Conservation (phyloP, 2,888 invertebrate genomes). For the Cepaea hortensis region DNA sequence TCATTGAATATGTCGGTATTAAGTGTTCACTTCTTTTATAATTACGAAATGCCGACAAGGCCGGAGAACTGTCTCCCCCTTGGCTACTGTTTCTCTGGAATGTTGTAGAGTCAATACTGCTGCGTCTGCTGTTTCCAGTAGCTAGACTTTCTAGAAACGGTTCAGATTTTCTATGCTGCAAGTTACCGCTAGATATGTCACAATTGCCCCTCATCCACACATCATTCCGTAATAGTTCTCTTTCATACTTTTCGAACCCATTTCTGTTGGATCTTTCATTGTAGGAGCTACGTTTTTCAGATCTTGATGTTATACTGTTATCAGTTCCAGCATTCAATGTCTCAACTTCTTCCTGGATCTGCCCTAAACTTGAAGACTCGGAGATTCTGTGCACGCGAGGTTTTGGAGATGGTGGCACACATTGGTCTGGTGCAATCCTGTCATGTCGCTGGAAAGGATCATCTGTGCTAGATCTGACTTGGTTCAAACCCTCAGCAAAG, state of each 20-base stretch:
- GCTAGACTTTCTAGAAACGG: not conserved
- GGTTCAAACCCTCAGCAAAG: no score
- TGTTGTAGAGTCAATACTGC: not conserved
- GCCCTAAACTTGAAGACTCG: constrained; percentile 58
- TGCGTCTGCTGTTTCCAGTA: not conserved
- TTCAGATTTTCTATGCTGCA: not conserved
- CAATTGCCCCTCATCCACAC: no score
- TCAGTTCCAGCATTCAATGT: not conserved
- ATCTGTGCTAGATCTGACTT: no score
- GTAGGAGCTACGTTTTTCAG: not conserved
- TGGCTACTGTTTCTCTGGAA: not conserved
- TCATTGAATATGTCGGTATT: no score
- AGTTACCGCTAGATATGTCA: not conserved
- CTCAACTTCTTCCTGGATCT: constrained; percentile 61
- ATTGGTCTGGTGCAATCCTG: no score
- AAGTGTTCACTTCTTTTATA: no score
- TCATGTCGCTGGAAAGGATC: no score
- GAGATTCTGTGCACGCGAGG: constrained; percentile 21
- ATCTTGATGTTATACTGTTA: not conserved
- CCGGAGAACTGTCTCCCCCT: no score
- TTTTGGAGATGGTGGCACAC: not conserved
- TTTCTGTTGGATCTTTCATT: not conserved
- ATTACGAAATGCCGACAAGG: no score
- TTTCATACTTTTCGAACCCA: not conserved
- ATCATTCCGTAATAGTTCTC: not conserved